Conservation (phyloP, 2,888 invertebrate species). For the Drosophila algonquin region DNA sequence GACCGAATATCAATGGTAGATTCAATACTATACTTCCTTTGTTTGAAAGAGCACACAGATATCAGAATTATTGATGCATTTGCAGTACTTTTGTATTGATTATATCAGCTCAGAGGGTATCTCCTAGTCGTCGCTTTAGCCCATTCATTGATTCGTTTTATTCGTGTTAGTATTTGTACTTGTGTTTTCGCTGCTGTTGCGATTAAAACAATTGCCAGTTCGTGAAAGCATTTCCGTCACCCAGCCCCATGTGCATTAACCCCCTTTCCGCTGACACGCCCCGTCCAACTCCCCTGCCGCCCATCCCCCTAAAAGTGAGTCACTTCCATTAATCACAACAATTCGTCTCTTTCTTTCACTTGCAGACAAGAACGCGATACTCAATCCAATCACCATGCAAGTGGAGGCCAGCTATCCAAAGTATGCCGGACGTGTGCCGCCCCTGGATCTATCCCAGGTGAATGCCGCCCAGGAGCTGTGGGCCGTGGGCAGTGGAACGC, state of each 20-base stretch:
- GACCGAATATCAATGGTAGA: not conserved
- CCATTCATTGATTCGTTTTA: not conserved
- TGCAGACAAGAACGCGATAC: constrained; percentile 34
- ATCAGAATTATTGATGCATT: constrained; percentile 5
- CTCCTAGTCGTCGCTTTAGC: not conserved
- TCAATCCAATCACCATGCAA: constrained; percentile 71
- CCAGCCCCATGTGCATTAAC: constrained; percentile 32
- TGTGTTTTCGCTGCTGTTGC: constrained; percentile 52
- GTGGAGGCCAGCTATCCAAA: constrained; percentile 82
- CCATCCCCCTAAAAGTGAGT: constrained; percentile 49
- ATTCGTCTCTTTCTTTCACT: constrained; percentile 42
- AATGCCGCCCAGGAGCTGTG: constrained; percentile 73
- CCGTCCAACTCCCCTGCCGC: not conserved
- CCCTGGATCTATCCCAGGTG: constrained; percentile 82
- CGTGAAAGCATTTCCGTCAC: constrained; percentile 74
- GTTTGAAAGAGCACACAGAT: not conserved
- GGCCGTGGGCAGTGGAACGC: constrained; percentile 47
- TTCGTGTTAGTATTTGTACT: constrained; percentile 8
- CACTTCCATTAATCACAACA: constrained; percentile 65
- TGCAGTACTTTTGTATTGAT: constrained; percentile 3
- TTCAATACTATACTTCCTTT: too few relatives aligned
- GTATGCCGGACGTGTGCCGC: constrained; percentile 83
- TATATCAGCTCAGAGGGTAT: not conserved
- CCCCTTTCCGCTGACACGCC: constrained; percentile 1
- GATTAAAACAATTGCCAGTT: constrained; percentile 76